A percentile compares a stretch with the other conserved stretches of the same genome.
phyloP scores from a whole-genome alignment of 2,797 vertebrate species.

The Cygnus olor region DNA sequence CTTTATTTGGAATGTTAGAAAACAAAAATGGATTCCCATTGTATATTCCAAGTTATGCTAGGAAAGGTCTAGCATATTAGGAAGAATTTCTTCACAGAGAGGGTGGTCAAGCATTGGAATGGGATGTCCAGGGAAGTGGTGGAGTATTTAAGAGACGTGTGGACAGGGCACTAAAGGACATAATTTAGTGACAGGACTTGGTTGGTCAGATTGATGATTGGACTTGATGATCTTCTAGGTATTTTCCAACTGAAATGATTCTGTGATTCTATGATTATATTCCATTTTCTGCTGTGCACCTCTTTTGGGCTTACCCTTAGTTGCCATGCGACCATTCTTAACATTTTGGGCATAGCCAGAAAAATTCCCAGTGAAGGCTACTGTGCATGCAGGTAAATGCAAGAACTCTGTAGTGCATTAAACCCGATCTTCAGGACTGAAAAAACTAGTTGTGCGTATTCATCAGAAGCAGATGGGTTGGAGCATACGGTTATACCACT shows the following conservation, averaged over 20 bases:
- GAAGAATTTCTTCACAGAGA: neutral
- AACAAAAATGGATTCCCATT: neutral
- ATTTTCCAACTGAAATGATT: neutral
- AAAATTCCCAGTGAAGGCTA: neutral
- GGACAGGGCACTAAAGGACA: neutral
- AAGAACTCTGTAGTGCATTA: neutral
- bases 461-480: neutral
- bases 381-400: neutral
- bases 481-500: neutral
- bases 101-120: neutral
- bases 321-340: neutral
- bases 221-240: neutral
- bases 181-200: neutral
- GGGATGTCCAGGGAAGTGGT: neutral
- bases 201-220: neutral
- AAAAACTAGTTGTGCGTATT: rapidly evolving
- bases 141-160: neutral
- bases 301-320: neutral
- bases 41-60: neutral
- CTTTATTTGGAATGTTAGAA: neutral
- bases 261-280: neutral
- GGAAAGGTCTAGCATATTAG: neutral
- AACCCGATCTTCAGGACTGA: neutral
- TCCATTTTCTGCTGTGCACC: neutral
- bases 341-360: neutral